Evolutionary conservation across 2,113 vertebrate species (phyloP).

Genomic region (Cavia aperea): DNA sequence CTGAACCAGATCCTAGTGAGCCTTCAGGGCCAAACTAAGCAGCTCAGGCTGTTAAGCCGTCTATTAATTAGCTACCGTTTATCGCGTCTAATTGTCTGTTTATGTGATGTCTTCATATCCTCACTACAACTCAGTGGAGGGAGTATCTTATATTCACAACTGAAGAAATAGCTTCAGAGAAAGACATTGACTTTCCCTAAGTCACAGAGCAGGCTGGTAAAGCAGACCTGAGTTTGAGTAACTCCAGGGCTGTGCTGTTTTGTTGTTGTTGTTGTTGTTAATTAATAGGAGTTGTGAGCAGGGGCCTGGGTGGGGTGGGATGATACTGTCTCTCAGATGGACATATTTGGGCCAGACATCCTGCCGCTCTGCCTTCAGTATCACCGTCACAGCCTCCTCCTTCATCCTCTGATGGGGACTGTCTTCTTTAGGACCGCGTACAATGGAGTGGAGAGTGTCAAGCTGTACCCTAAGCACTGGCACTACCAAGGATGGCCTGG

Average conservation of each 20-base stretch:
- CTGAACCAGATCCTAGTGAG: background rate
- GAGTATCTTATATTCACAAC: background rate
- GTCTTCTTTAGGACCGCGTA: background rate
- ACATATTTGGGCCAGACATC: background rate
- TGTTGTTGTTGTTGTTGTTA: too few relatives aligned
- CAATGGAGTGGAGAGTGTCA: background rate
- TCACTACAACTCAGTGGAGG: background rate
- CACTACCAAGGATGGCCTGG: background rate
- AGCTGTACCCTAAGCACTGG: background rate
- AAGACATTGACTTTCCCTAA: background rate
- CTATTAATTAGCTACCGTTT: background rate
- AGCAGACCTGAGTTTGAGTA: background rate
- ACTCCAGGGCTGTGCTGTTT: background rate
- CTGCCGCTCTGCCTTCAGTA: background rate
- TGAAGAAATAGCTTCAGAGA: conserved; percentile 19
- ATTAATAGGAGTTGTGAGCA: background rate
- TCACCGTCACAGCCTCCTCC: background rate
- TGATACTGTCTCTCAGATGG: background rate
- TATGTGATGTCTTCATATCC: background rate
- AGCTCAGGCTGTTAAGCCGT: background rate
- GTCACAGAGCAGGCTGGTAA: background rate
- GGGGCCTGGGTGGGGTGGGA: background rate
- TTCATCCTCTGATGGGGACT: background rate
- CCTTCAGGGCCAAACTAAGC: background rate
- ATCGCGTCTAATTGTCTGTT: background rate